Conservation (phyloP, 2,888 invertebrate species). For the Drosophila neonasuta region DNA sequence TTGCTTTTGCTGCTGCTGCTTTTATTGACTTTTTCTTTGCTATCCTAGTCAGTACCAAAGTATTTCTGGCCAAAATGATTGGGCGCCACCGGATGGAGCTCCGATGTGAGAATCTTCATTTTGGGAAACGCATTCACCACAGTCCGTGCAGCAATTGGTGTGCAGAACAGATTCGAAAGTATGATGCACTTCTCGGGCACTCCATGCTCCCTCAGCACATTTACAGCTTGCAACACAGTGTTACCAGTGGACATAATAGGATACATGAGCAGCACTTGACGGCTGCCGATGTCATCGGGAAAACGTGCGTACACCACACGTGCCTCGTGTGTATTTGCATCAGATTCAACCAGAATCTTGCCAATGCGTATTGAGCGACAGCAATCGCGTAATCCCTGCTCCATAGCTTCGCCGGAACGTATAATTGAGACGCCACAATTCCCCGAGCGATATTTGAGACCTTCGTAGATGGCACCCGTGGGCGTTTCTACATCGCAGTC, state of each 20-base stretch:
- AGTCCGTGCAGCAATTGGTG: slow-evolving; percentile 93
- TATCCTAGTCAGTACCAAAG: slow-evolving; percentile 95
- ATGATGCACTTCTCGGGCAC: slow-evolving; percentile 97
- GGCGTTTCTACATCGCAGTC: slow-evolving; percentile 96
- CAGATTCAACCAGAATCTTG: slow-evolving; percentile 98
- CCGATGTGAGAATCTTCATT: slow-evolving; percentile 97
- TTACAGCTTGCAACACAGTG: slow-evolving; percentile 96
- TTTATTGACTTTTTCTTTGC: slow-evolving; percentile 20
- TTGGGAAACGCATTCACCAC: slow-evolving; percentile 92
- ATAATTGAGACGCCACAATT: slow-evolving; percentile 99
- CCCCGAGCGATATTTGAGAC: slow-evolving; percentile 96
- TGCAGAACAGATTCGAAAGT: slow-evolving; percentile 98
- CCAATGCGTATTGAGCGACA: slow-evolving; percentile 99
- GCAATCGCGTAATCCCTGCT: slow-evolving; percentile 96
- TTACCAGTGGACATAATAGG: slow-evolving; percentile 99
- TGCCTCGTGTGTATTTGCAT: slow-evolving; percentile 97
- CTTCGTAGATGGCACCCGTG: slow-evolving; percentile 92
- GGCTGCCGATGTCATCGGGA: slow-evolving; percentile 95
- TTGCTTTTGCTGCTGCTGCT: slow-evolving; percentile 35
- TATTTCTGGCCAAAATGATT: slow-evolving; percentile 99
- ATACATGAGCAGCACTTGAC: slow-evolving; percentile 97
- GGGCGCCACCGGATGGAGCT: slow-evolving; percentile 96
- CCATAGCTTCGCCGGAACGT: slow-evolving; percentile 97
- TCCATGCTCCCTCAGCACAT: slow-evolving; percentile 95
- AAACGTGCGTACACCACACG: slow-evolving; percentile 98